Conservation (phyloP, 2,797 vertebrate genomes). For the Parauchenoglanis punctatus region DNA sequence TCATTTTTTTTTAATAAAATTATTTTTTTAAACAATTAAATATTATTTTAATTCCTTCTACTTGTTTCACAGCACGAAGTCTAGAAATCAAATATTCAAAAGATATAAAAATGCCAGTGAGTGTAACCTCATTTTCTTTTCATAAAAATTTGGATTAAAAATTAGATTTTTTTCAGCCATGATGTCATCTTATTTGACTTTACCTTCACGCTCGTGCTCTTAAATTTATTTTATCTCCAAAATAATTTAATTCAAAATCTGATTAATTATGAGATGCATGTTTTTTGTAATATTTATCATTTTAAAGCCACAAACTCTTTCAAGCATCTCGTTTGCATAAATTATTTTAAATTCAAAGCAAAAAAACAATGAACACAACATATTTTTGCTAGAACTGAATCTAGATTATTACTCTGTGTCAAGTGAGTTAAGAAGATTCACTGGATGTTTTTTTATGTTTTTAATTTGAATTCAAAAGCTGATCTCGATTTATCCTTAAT, state of each 20-base stretch:
- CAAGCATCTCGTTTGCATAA: neutral
- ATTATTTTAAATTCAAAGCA: neutral
- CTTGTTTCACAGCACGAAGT: neutral
- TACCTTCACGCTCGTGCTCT: neutral
- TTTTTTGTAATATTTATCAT: neutral
- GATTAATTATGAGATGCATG: neutral
- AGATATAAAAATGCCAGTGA: neutral
- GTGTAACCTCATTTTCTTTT: neutral
- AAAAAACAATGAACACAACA: neutral
- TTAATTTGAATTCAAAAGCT: too few species aligned
- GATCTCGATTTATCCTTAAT: neutral
- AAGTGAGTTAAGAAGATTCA: neutral
- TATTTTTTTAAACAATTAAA: neutral
- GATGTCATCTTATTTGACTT: too few species aligned
- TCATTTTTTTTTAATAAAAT: neutral
- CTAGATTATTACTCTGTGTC: neutral
- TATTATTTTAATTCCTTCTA: neutral
- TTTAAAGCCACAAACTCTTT: neutral
- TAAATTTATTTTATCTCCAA: neutral
- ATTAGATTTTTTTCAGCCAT: too few species aligned
- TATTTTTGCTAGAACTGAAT: neutral
- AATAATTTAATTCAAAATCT: neutral
- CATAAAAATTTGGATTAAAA: neutral
- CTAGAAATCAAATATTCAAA: constrained; percentile 2
- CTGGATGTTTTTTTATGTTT: neutral